phyloP scores from a whole-genome alignment of 2,797 vertebrate species.

The Macrochelys suwanniensis region DNA sequence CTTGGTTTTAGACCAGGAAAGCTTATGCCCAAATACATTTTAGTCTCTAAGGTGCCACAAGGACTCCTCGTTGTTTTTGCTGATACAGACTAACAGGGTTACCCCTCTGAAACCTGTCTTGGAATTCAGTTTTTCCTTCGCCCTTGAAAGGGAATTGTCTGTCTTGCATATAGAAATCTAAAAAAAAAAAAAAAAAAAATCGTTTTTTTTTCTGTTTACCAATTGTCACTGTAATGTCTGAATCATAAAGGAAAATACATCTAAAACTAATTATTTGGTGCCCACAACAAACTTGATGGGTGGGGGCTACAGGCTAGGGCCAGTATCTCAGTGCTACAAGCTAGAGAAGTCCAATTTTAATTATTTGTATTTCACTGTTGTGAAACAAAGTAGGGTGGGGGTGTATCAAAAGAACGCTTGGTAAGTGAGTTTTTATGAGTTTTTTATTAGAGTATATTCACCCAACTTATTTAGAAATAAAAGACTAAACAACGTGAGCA shows the following conservation, averaged over 20 bases:
- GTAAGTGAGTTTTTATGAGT: background rate
- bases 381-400: background rate
- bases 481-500: background rate
- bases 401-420: background rate
- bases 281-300: fast-evolving
- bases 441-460: background rate
- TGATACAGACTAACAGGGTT: too few relatives aligned
- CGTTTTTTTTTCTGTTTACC: background rate
- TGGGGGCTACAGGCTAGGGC: fast-evolving
- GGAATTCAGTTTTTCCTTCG: background rate
- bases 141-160: background rate
- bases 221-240: background rate
- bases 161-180: fast-evolving
- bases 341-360: too few relatives aligned
- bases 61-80: too few relatives aligned
- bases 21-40: too few relatives aligned
- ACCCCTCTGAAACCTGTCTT: background rate
- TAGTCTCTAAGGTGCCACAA: too few relatives aligned
- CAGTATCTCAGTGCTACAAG: fast-evolving
- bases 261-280: background rate
- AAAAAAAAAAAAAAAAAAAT: background rate
- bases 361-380: background rate
- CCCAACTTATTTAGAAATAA: background rate
- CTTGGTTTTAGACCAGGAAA: too few relatives aligned
- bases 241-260: background rate